Evolutionary conservation across 2,888 invertebrate genomes (phyloP).

Genomic region (Drepana falcataria): DNA sequence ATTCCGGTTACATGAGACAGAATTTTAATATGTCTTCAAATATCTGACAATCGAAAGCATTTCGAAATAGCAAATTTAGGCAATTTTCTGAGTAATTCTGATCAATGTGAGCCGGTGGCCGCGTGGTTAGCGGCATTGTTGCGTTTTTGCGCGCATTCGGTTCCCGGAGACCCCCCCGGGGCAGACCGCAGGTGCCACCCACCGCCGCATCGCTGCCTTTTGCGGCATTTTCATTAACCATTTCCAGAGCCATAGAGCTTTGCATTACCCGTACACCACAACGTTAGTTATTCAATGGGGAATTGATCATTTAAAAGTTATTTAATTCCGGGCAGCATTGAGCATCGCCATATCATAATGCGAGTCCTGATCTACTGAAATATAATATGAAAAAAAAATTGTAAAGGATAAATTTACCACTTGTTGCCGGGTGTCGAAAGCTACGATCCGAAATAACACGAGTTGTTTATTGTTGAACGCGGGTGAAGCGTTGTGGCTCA

Average conservation of each 20-base stretch:
- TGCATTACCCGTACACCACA: too few relatives aligned
- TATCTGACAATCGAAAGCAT: background rate
- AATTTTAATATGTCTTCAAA: background rate
- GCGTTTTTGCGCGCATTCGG: conserved; percentile 28
- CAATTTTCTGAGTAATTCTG: conserved; percentile 28
- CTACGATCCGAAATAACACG: too few relatives aligned
- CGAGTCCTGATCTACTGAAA: too few relatives aligned
- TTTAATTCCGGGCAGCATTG: too few relatives aligned
- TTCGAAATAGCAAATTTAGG: conserved; percentile 8
- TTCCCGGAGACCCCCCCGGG: conserved; percentile 27
- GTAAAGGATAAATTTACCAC: too few relatives aligned
- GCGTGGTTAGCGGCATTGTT: conserved; percentile 17
- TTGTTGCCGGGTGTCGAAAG: too few relatives aligned
- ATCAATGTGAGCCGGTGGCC: conserved; percentile 16
- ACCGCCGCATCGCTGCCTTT: conserved; percentile 5
- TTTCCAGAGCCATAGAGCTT: background rate
- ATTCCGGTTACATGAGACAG: background rate
- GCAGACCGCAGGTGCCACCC: conserved; percentile 21
- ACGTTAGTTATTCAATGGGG: too few relatives aligned
- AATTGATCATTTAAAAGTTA: too few relatives aligned
- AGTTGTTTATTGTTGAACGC: too few relatives aligned
- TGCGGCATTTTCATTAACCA: conserved; percentile 2
- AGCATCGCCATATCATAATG: too few relatives aligned
- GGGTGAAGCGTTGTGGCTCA: too few relatives aligned
- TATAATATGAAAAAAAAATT: too few relatives aligned